Evolutionary conservation across 1,140 invertebrate species (phyloP), one percentile per base, ranked within the genome.

Genomic region (Leptinotarsa texana): DNA sequence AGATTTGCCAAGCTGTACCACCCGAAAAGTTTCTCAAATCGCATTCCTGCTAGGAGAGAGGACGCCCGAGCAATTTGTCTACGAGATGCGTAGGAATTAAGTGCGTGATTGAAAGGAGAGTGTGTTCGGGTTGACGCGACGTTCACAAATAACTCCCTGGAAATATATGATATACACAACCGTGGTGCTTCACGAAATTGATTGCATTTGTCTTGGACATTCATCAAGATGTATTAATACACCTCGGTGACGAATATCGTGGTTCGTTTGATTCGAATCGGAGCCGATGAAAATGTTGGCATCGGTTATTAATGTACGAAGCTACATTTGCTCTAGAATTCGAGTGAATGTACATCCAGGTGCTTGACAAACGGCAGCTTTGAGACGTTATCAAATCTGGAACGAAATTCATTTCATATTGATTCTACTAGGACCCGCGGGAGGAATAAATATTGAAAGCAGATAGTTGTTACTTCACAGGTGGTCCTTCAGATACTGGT

Each of bases 131-230:
- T 51, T 79, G 79, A 80, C 79, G 74, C 69, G 24, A 48, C 65
- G 75, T 75, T 77, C 79, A 80, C 79, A 80, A 80, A 80, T 80
- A 80, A 80, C 79, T 80, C 77, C 51, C 49, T 21, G 57, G 49
- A 57, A 57, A 62, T 62, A 42, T 62, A 71, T 71, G 48, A 48
- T 69, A 47, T 48, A 69, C 68, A 69, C 68, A 51, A 48, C 33
- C 68, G 68, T 47, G 48, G 48, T 49, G 48, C 68, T 69, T 4
- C 47, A 48, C 48, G 18, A 69, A 49, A 69, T 69, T 69, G 48
- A 69, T 69, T 69, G 68, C 48, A 69, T 69, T 69, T 51, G 68
- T 69, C 68, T 15, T 22, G 68, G 48, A 22, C 47, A 69, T 69
- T 69, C 48, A 51, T 69, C 68, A 69, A 33, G 3, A 66, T 66